Conservation (phyloP, 2,888 invertebrate genomes). For the Cephonodes hylas region DNA sequence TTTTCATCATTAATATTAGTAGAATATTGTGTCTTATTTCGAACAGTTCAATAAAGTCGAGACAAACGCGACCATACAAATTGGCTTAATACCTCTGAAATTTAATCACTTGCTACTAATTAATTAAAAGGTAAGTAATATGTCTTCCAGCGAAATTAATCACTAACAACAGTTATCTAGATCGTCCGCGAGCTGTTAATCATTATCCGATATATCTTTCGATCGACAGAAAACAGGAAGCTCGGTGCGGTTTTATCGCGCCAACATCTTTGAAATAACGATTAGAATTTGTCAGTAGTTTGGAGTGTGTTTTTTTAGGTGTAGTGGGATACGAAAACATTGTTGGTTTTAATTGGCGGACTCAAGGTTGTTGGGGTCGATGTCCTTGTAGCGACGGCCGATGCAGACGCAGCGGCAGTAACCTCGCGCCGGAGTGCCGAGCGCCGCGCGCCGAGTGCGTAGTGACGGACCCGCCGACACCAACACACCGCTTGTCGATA, state of each 20-base stretch:
- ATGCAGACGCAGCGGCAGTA: slow-evolving; percentile 18
- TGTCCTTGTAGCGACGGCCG: slow-evolving; percentile 49
- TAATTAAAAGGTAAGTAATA: background rate
- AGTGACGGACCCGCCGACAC: background rate
- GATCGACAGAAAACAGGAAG: background rate
- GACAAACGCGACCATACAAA: background rate
- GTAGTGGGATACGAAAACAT: slow-evolving; percentile 50
- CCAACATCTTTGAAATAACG: background rate
- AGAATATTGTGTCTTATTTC: background rate
- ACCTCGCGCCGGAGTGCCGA: slow-evolving; percentile 11
- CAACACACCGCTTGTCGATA: background rate
- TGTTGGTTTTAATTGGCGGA: slow-evolving; percentile 66
- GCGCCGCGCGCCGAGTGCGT: background rate
- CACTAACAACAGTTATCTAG: background rate
- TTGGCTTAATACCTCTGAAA: background rate
- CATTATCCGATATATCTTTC: background rate
- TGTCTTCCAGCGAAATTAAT: background rate
- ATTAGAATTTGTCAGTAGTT: slow-evolving; percentile 2
- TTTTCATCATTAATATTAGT: background rate
- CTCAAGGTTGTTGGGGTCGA: slow-evolving; percentile 70
- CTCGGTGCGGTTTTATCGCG: background rate
- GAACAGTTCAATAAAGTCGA: background rate
- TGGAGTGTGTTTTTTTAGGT: slow-evolving; percentile 16
- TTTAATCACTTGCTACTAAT: background rate
- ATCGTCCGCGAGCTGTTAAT: background rate